phyloP scores from a whole-genome alignment of 2,113 vertebrate genomes.

The Motacilla tschutschensis region DNA sequence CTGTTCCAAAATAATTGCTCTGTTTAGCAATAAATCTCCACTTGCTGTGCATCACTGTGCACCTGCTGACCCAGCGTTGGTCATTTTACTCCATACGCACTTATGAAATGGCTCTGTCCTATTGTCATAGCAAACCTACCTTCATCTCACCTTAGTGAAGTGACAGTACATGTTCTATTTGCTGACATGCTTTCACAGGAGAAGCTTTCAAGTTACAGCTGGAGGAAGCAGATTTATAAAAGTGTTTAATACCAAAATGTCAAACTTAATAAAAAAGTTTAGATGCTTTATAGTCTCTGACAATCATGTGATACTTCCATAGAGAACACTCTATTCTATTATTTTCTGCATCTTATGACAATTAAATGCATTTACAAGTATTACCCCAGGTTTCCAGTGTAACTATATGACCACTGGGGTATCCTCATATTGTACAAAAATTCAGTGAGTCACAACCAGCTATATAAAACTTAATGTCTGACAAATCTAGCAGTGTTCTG shows the following conservation, averaged over 20 bases:
- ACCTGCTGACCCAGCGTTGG: neutral
- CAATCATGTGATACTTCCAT: neutral
- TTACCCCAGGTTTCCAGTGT: neutral
- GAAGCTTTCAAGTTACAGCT: neutral
- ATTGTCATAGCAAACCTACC: neutral
- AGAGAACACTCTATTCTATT: neutral
- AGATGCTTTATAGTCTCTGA: neutral
- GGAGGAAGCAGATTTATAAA: neutral
- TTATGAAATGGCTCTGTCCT: neutral
- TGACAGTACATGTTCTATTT: neutral
- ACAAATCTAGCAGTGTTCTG: neutral
- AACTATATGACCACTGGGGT: neutral
- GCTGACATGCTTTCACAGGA: neutral
- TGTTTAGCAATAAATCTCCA: neutral
- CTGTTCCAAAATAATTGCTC: neutral
- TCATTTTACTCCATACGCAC: neutral
- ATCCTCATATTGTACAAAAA: neutral
- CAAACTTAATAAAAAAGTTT: neutral
- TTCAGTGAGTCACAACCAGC: neutral
- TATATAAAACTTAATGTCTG: neutral
- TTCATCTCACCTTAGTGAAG: neutral
- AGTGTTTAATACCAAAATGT: neutral
- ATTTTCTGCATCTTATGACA: neutral
- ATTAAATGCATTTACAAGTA: neutral
- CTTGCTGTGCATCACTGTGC: neutral